These are phyloP conservation scores for Brachyistius frenatus DNA, from an alignment of 2,113 vertebrate genomes.

Conservation along the genomic window DNA sequence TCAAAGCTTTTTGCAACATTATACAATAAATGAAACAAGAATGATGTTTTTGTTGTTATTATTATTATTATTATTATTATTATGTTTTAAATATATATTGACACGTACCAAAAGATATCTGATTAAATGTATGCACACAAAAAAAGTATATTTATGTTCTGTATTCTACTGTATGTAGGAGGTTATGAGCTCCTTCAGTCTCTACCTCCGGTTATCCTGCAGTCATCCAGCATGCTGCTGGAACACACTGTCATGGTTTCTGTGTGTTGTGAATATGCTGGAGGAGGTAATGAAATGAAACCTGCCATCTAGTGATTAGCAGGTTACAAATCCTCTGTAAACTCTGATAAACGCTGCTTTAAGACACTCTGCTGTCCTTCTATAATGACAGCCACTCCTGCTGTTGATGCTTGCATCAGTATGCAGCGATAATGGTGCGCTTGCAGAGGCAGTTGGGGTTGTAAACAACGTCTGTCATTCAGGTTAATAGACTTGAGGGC, in stretches of 20 bases:
- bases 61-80: too few relatives aligned
- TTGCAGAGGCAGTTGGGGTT: constrained; percentile 67
- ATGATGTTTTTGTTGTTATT: too few relatives aligned
- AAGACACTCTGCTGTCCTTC: constrained; percentile 37
- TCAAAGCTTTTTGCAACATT: too few relatives aligned
- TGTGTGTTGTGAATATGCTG: neutral
- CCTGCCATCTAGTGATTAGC: constrained; percentile 50
- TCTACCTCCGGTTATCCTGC: too few relatives aligned
- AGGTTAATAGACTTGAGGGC: constrained; percentile 73
- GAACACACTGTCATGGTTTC: neutral
- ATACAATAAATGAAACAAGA: too few relatives aligned
- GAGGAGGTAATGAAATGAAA: constrained; percentile 2
- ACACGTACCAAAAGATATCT: too few relatives aligned
- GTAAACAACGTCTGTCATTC: constrained; percentile 80
- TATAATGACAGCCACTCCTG: constrained; percentile 56
- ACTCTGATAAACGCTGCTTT: constrained; percentile 47
- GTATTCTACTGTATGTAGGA: too few relatives aligned
- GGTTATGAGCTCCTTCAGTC: too few relatives aligned
- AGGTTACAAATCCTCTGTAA: constrained; percentile 30
- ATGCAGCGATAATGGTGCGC: constrained; percentile 72
- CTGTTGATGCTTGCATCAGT: constrained; percentile 67
- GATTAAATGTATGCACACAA: too few relatives aligned
- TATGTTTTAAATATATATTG: too few relatives aligned
- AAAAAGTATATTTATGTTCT: too few relatives aligned
- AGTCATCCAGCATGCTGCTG: neutral